Evolutionary conservation across 2,888 invertebrate genomes (phyloP).

Genomic region (Orthosia gracilis): DNA sequence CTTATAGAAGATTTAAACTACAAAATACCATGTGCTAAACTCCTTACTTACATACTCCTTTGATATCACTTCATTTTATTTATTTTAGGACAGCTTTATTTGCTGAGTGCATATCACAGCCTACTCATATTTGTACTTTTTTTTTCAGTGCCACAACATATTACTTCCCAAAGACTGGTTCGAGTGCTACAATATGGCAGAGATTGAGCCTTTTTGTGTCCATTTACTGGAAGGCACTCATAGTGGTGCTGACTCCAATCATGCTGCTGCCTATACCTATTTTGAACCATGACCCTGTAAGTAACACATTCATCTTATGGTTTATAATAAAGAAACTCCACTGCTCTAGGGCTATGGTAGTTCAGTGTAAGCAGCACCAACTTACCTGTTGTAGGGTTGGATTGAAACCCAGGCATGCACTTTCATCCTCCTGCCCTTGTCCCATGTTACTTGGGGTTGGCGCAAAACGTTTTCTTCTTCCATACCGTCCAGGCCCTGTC

Average conservation of each 20-base stretch:
- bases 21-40: neutral
- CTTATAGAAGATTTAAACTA: neutral
- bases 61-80: neutral
- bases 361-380: too few relatives aligned
- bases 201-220: conserved; percentile 88
- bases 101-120: neutral
- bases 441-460: too few relatives aligned
- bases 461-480: too few relatives aligned
- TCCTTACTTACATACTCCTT: neutral
- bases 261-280: conserved; percentile 93
- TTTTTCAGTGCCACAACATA: conserved; percentile 86
- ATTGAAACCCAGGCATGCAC: too few relatives aligned
- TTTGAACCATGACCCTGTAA: conserved; percentile 90
- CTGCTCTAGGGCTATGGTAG: too few relatives aligned
- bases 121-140: conserved; percentile 46
- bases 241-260: conserved; percentile 93
- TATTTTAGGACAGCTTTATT: too few relatives aligned
- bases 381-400: too few relatives aligned
- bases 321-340: neutral
- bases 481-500: too few relatives aligned
- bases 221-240: conserved; percentile 94
- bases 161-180: conserved; percentile 84
- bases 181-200: conserved; percentile 82
- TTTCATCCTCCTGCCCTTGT: too few relatives aligned
- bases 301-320: conserved; percentile 56